Percentiles rank a stretch among this genome's conserved stretches.
Conservation (phyloP, 2,888 invertebrate species). For the Trachelus tabidus region DNA sequence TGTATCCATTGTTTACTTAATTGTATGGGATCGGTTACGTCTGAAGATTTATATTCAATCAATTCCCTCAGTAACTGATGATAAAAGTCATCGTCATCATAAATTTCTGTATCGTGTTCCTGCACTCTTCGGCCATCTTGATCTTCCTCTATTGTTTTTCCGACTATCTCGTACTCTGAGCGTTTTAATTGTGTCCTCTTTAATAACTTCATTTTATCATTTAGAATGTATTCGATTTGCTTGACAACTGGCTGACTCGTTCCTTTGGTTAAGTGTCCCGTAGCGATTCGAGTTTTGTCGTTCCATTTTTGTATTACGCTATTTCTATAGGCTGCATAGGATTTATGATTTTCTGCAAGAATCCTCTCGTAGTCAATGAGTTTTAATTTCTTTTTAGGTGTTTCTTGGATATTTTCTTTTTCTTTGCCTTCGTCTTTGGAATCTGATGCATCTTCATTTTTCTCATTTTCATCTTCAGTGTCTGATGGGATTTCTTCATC, state of each 20-base stretch:
- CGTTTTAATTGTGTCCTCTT: slow-evolving; percentile 84
- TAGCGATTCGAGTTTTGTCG: slow-evolving; percentile 85
- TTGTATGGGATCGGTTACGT: slow-evolving; percentile 85
- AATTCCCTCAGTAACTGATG: slow-evolving; percentile 91
- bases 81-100: slow-evolving; percentile 98
- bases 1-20: slow-evolving; percentile 92
- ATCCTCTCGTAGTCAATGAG: slow-evolving; percentile 71
- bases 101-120: slow-evolving; percentile 84
- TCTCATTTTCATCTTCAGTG: slow-evolving; percentile 67
- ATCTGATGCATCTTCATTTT: slow-evolving; percentile 34
- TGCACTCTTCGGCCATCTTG: slow-evolving; percentile 64
- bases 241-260: slow-evolving; percentile 75
- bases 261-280: slow-evolving; percentile 73
- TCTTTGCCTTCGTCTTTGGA: slow-evolving; percentile 24
- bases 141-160: slow-evolving; percentile 65
- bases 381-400: slow-evolving; percentile 69
- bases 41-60: slow-evolving; percentile 90
- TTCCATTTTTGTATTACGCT: slow-evolving; percentile 93
- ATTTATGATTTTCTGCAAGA: slow-evolving; percentile 70
- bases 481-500: slow-evolving; percentile 76
- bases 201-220: slow-evolving; percentile 80
- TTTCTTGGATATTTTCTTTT: slow-evolving; percentile 35
- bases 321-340: slow-evolving; percentile 79
- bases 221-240: slow-evolving; percentile 87
- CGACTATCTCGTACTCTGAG: slow-evolving; percentile 78